A percentile compares a stretch with the other conserved stretches of the same genome.
These are phyloP conservation scores for Eupelmus urozonus DNA, from an alignment of 2,888 invertebrate genomes.

Conservation along the genomic window DNA sequence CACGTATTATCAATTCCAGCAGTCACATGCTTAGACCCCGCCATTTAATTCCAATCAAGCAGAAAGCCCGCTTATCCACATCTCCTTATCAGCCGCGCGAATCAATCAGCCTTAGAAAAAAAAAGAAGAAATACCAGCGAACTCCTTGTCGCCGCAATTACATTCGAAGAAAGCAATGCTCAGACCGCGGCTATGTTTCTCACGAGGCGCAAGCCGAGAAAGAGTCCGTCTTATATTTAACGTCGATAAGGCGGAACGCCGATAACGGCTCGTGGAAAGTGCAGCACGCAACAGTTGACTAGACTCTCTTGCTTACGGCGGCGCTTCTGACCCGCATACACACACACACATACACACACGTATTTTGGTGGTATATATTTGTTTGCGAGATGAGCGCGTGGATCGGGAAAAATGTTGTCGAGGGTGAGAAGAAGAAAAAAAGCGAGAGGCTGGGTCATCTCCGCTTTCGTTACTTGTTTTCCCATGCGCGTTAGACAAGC, in stretches of 20 bases:
- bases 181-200: constrained; percentile 28
- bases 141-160: too few relatives aligned
- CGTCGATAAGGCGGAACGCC: constrained; percentile 49
- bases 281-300: constrained; percentile 32
- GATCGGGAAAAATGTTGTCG: constrained; percentile 22
- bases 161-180: constrained; percentile 48
- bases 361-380: too few relatives aligned
- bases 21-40: too few relatives aligned
- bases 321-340: neutral
- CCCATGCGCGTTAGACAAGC: neutral
- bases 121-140: too few relatives aligned
- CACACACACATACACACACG: too few relatives aligned
- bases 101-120: too few relatives aligned
- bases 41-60: too few relatives aligned
- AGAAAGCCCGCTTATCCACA: too few relatives aligned
- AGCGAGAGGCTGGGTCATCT: neutral
- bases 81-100: too few relatives aligned
- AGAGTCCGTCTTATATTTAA: constrained; percentile 51
- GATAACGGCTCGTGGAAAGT: constrained; percentile 56
- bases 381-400: neutral
- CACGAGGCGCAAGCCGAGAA: constrained; percentile 46
- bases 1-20: too few relatives aligned
- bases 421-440: neutral
- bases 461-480: constrained; percentile 9
- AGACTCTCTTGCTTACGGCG: neutral